phyloP scores from a whole-genome alignment of 2,888 invertebrate genomes.

The Drosophila antonietae region DNA sequence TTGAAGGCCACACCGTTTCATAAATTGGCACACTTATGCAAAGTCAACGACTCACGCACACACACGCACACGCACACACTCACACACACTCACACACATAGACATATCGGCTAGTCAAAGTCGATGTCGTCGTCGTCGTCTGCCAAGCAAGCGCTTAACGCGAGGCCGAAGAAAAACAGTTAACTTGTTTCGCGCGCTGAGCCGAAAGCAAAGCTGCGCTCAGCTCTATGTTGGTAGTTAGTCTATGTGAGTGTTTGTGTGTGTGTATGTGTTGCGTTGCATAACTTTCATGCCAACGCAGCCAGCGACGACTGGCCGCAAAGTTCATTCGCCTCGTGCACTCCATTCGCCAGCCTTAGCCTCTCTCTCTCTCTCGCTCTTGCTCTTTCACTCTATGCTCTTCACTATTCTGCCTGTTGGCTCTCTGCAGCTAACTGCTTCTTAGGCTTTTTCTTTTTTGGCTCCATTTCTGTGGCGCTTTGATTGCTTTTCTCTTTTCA shows the following conservation, averaged over 20 bases:
- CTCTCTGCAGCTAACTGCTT: conserved; percentile 53
- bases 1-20: conserved; percentile 69
- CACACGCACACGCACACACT: conserved; percentile 15
- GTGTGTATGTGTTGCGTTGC: conserved; percentile 73
- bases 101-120: conserved; percentile 50
- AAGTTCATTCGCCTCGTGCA: conserved; percentile 84
- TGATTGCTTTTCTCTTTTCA: conserved; percentile 63
- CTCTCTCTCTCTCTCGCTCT: conserved; percentile 20
- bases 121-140: conserved; percentile 39
- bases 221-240: conserved; percentile 40
- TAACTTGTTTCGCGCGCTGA: conserved; percentile 71
- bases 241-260: conserved; percentile 19
- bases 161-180: conserved; percentile 70
- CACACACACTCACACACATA: conserved; percentile 12
- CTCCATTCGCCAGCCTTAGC: conserved; percentile 72
- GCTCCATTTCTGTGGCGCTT: conserved; percentile 30
- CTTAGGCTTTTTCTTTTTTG: conserved; percentile 46
- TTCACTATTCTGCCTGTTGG: conserved; percentile 32
- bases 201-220: conserved; percentile 65
- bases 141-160: conserved; percentile 41
- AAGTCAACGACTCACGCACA: conserved; percentile 71
- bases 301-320: conserved; percentile 65
- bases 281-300: conserved; percentile 81
- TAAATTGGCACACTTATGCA: conserved; percentile 79
- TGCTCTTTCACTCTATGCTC: conserved; percentile 23